phyloP scores from a whole-genome alignment of 2,888 invertebrate species.

The Agonopterix alstromeriana region DNA sequence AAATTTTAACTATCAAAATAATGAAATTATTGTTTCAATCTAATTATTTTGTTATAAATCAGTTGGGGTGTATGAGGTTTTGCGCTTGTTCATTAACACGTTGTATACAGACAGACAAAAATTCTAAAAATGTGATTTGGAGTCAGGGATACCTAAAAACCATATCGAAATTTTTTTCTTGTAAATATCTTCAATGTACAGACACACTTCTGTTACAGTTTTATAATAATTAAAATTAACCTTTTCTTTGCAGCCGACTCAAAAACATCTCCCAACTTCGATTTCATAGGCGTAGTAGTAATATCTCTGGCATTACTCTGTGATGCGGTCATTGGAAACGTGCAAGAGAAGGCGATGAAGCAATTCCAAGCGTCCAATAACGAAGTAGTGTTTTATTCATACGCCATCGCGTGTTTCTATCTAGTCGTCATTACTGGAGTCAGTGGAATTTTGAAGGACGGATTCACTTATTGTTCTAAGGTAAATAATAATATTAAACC shows the following conservation, averaged over 20 bases:
- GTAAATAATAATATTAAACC: constrained; percentile 58
- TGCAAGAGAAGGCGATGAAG: constrained; percentile 97
- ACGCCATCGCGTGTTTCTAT: constrained; percentile 91
- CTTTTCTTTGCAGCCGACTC: constrained; percentile 80
- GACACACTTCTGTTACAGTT: no score
- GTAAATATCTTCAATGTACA: no score
- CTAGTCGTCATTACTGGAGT: constrained; percentile 83
- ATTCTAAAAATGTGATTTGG: no score
- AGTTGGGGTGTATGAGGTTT: no score
- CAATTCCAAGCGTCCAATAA: constrained; percentile 88
- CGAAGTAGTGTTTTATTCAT: constrained; percentile 95
- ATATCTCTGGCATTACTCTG: constrained; percentile 92
- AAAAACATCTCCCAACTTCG: constrained; percentile 84
- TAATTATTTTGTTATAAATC: no score
- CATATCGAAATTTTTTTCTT: no score
- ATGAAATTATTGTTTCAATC: no score
- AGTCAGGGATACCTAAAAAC: no score
- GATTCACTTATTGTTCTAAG: constrained; percentile 85
- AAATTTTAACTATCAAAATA: no score
- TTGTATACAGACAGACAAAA: no score
- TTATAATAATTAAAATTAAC: no score
- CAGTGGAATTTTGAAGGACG: constrained; percentile 85
- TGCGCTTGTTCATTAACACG: no score
- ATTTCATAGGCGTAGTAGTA: constrained; percentile 82
- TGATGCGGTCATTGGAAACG: constrained; percentile 97